Conservation (phyloP, 2,113 vertebrate genomes). For the Syrrhaptes paradoxus region DNA sequence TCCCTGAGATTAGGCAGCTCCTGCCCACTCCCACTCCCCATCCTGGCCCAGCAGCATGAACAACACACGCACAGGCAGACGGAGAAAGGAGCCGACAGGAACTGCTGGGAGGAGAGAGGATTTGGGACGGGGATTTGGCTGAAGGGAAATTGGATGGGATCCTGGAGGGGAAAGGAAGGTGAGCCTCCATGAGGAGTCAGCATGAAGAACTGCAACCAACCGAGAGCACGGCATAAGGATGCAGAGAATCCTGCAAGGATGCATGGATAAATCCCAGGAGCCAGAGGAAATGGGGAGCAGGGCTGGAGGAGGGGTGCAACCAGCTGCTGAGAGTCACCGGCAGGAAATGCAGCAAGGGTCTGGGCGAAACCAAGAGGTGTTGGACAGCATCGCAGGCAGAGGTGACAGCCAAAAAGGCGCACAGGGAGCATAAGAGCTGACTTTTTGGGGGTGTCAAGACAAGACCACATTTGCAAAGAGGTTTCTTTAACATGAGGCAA, state of each 20-base stretch:
- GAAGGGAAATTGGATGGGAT: background rate
- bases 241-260: background rate
- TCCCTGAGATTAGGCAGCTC: background rate
- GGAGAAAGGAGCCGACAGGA: background rate
- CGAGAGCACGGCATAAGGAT: background rate
- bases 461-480: background rate
- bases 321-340: background rate
- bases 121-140: background rate
- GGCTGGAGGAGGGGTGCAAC: background rate
- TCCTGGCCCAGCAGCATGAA: background rate
- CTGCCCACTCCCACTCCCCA: background rate
- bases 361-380: background rate
- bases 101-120: background rate
- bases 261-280: background rate
- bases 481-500: background rate
- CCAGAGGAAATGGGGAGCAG: background rate
- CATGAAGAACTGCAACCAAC: background rate
- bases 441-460: background rate
- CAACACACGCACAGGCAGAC: background rate
- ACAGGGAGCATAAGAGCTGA: background rate
- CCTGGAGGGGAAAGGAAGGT: background rate
- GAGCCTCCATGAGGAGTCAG: background rate
- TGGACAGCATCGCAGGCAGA: background rate
- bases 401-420: background rate
- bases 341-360: background rate